Evolutionary conservation across 2,888 invertebrate species (phyloP), one percentile per base, ranked within the genome.

Genomic region (Scaptomyza polygonia): DNA sequence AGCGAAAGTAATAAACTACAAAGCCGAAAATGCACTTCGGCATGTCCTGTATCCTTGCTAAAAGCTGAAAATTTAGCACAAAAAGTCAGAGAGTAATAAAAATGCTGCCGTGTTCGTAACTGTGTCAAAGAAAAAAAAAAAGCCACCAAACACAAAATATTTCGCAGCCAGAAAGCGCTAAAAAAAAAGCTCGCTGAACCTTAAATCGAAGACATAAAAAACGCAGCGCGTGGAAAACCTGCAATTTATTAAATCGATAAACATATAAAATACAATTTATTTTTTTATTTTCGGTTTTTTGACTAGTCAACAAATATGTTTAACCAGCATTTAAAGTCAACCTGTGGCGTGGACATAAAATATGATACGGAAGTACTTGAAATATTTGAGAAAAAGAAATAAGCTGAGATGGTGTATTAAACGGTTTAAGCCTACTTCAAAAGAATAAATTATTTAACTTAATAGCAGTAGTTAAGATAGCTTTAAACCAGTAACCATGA

Each of bases 231-330:
- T 45, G 57, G 57, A 64, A 67, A 66, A 51, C 72, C 59, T 40
- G 48, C 61, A 81, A 71, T 84, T 84, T 86, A 84, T 84, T 81
- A 72, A 83, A 84, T 86, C 83, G 84, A 84, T 86, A 77, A 79
- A 73, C 58, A 47, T 59, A 45, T 45, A 56, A 39, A 57, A 64
- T 43, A 67, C 45, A 58, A 27, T 40, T 40, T 30, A 4, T 11
- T 1, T 56, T 44, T 39, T 39, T 39, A 9, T 39, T 39, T 34
- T 39, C 36, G 39, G 16, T 39, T 1, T 27, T 40, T 30, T 47
- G 8, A 45, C 44, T 27, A 48, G 62, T 55, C 58, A 71, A 48
- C 66, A 67, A 59, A 62, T 63, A 53, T 67, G 40, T 72, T 49
- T 40, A 2, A 47, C 44, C 32, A 52, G 47, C 65, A 58, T 44